These are phyloP conservation scores for Okamejei kenojei DNA, from an alignment of 2,797 vertebrate species.

Conservation along the genomic window DNA sequence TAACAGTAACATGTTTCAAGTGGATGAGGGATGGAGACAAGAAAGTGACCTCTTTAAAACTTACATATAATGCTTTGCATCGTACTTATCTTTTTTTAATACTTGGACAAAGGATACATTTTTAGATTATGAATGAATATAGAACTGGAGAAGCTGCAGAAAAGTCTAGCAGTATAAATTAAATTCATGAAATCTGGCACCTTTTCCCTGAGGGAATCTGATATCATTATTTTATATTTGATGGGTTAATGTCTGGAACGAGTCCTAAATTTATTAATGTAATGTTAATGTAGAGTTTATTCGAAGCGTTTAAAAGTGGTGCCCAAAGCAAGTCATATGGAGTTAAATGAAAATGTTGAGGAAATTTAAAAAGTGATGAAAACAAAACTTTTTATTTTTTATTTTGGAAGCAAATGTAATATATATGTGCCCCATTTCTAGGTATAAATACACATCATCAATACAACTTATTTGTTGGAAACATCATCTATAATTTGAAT, in stretches of 20 bases:
- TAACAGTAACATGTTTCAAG: background rate
- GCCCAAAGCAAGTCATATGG: background rate
- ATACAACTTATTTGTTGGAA: too few relatives aligned
- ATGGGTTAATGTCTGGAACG: background rate
- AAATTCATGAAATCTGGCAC: background rate
- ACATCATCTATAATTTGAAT: too few relatives aligned
- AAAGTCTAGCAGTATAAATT: background rate
- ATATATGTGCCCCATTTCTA: too few relatives aligned
- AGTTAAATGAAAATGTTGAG: background rate
- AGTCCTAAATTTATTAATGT: background rate
- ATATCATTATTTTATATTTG: background rate
- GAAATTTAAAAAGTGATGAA: background rate
- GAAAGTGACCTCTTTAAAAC: background rate
- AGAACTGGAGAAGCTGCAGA: background rate
- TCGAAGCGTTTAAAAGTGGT: background rate
- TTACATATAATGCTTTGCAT: too few relatives aligned
- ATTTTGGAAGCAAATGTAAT: background rate
- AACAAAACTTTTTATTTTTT: background rate
- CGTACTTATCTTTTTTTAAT: too few relatives aligned
- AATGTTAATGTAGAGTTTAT: background rate
- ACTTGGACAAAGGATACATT: background rate
- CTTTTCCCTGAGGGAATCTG: background rate
- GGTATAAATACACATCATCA: too few relatives aligned
- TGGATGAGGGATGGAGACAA: too few relatives aligned
- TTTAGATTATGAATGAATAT: background rate